Conservation (phyloP, 2,888 invertebrate species). For the Caenorhabditis japonica region DNA sequence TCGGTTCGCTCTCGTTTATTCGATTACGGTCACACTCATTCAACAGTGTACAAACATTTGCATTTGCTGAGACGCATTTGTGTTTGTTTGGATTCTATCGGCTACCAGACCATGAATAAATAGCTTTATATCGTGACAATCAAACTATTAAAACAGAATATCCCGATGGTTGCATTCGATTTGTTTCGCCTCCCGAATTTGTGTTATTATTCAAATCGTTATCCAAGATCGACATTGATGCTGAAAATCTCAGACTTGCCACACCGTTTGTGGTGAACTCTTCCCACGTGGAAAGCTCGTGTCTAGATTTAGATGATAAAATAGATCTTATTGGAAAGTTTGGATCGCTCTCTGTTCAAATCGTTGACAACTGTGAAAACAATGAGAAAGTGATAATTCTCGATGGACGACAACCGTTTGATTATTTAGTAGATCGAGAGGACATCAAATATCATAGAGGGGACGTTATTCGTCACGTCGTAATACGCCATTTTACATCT, state of each 20-base stretch:
- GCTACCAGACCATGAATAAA: too few relatives aligned
- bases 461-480: conserved; percentile 1
- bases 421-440: conserved; percentile 10
- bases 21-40: too few relatives aligned
- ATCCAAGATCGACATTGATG: conserved; percentile 2
- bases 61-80: too few relatives aligned
- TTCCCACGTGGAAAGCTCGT: background rate
- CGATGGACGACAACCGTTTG: conserved; percentile 27
- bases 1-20: too few relatives aligned
- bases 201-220: conserved; percentile 10
- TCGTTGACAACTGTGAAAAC: conserved; percentile 6
- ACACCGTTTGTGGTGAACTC: conserved; percentile 14
- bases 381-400: conserved; percentile 15
- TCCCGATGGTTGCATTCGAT: conserved; percentile 14
- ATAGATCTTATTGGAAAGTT: conserved; percentile 9
- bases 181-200: background rate
- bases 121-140: too few relatives aligned
- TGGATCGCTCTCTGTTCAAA: conserved; percentile 17
- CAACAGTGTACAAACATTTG: too few relatives aligned
- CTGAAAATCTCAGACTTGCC: conserved; percentile 11
- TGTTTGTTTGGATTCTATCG: too few relatives aligned
- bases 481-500: conserved; percentile 11
- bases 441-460: conserved; percentile 9
- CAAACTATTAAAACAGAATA: too few relatives aligned
- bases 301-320: conserved; percentile 1